phyloP scores from a whole-genome alignment of 2,888 invertebrate genomes.

The Allolobophora icterica region DNA sequence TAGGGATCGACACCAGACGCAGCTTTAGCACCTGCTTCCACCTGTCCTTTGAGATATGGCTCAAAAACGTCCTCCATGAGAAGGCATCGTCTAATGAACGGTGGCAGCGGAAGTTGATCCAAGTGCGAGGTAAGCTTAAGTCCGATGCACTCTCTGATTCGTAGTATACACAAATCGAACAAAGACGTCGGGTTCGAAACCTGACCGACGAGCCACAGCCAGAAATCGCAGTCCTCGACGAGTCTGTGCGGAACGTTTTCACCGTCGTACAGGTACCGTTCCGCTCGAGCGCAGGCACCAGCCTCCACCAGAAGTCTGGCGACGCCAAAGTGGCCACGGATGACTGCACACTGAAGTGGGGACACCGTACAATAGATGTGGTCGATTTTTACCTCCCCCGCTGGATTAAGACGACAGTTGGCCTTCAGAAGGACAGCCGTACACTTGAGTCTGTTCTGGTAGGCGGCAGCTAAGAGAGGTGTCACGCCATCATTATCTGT shows the following conservation, averaged over 20 bases:
- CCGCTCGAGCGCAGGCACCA: constrained; percentile 36
- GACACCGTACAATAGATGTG: constrained; percentile 27
- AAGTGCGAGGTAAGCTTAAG: neutral
- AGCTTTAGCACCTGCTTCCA: neutral
- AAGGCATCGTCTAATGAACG: constrained; percentile 31
- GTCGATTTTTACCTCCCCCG: constrained; percentile 38
- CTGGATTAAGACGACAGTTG: constrained; percentile 38
- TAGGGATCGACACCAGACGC: neutral
- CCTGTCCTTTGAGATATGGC: neutral
- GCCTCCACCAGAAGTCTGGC: constrained; percentile 40
- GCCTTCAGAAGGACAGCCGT: constrained; percentile 30
- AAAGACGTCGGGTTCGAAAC: constrained; percentile 34
- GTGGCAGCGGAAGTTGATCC: constrained; percentile 33
- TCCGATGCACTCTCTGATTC: constrained; percentile 34
- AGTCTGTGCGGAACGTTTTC: constrained; percentile 25
- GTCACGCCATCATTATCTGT: constrained; percentile 30
- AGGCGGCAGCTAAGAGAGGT: constrained; percentile 38
- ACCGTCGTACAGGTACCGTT: constrained; percentile 30
- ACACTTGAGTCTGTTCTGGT: constrained; percentile 26
- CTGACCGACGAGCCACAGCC: constrained; percentile 34
- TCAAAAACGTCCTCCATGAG: constrained; percentile 33
- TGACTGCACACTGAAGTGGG: constrained; percentile 42
- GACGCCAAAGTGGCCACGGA: constrained; percentile 35
- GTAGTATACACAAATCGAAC: constrained; percentile 36
- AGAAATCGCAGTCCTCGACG: constrained; percentile 28